Evolutionary conservation across 2,888 invertebrate genomes (phyloP), one percentile per base, ranked within the genome.

Genomic region (Ophioninae sp.): DNA sequence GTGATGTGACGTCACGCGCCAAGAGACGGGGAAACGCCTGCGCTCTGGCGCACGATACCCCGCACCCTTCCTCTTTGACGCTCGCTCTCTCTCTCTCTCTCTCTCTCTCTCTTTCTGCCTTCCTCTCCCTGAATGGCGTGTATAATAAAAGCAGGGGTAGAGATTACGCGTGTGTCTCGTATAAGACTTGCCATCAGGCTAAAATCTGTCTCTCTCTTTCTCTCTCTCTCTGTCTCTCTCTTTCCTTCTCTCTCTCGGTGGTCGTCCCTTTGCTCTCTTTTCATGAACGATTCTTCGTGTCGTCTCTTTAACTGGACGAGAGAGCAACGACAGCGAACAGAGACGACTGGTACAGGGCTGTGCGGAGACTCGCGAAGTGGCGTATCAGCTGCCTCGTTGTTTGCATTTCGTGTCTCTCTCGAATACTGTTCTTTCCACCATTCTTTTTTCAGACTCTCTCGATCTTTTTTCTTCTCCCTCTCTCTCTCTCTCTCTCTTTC

Each of bases 1-100:
- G 81, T 81, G 83, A 68, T 68, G 83, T 83, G 85, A 81, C 83
- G 83, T 83, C 85, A 83, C 83, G 50, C 77, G 77, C 17, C 13
- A 21, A 57, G 64, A 65, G 57, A 70, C 72, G 61, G 62, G 72
- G 75, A 67, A 78, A 82, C 85, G 85, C 85, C 81, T 85, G 85
- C 84, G 85, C 83, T 67, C 75, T 70, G 57, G 20, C n/a, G 13
- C 30, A 30, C 30, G 30, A 30, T 30, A 30, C 30, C 30, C 30
- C 30, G 30, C 30, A 30, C 30, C 30, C 30, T 30, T 30, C 30
- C 30, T 30, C 30, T 21, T 44, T 13, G 70, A 72, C 79, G 79
- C 62, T 62, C 62, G 20, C 62, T 39, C 56, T 50, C 69, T 59
- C 13, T n/a, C 17, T n/a, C 7, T 74, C 30, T 1, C 2, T 3